Evolutionary conservation across 2,797 vertebrate genomes (phyloP).

Genomic region (Gallinago solitaria): DNA sequence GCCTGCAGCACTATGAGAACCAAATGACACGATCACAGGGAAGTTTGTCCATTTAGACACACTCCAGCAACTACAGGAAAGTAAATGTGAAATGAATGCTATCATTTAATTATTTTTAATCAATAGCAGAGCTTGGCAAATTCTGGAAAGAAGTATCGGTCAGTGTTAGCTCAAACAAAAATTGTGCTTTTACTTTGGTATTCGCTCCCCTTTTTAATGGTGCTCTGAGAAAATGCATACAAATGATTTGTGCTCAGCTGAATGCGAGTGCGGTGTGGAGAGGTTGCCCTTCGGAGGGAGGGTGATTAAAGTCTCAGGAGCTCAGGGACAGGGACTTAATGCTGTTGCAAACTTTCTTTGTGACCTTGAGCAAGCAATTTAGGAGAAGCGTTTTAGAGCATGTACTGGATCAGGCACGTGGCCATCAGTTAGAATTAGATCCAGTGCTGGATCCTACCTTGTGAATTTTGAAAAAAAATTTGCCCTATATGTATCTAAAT

Average conservation of each 20-base stretch:
- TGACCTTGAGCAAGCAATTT: background rate
- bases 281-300: background rate
- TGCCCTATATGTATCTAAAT: background rate
- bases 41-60: slow-evolving; percentile 57
- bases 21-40: slow-evolving; percentile 59
- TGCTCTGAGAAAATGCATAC: background rate
- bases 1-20: slow-evolving; percentile 34
- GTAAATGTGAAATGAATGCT: slow-evolving; percentile 21
- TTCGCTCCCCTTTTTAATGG: background rate
- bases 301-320: background rate
- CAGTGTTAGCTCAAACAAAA: background rate
- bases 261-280: fast-evolving
- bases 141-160: background rate
- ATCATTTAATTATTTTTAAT: slow-evolving; percentile 37
- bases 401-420: background rate
- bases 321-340: background rate
- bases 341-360: background rate
- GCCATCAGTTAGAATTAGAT: background rate
- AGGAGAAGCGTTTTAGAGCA: background rate
- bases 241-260: background rate
- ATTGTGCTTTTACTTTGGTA: background rate
- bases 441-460: background rate
- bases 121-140: background rate
- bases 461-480: background rate
- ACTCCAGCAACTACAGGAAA: slow-evolving; percentile 4